Percentiles rank a stretch among this genome's conserved stretches.
These are phyloP conservation scores for Tetragonula clypearis DNA, from an alignment of 1,140 invertebrate genomes.

Conservation along the genomic window DNA sequence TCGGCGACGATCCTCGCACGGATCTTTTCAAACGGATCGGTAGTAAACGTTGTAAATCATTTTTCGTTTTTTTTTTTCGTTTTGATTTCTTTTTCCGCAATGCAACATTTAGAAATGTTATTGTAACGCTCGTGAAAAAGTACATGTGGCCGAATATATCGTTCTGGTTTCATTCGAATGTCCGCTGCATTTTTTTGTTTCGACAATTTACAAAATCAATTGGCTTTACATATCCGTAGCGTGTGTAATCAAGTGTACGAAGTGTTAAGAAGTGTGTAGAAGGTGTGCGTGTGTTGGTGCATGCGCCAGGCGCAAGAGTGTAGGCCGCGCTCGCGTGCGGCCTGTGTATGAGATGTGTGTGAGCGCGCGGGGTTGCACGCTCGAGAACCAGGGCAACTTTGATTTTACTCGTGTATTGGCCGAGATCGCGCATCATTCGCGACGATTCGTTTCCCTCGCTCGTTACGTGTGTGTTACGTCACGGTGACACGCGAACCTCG, in stretches of 20 bases:
- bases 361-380: conserved; percentile 78
- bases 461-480: neutral
- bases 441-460: neutral
- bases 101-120: neutral
- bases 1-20: conserved; percentile 19
- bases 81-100: neutral
- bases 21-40: conserved; percentile 36
- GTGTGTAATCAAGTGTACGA: conserved; percentile 73
- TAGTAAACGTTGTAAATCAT: conserved; percentile 47
- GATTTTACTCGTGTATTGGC: conserved; percentile 38
- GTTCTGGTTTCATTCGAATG: conserved; percentile 47
- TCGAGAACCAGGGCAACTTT: conserved; percentile 78
- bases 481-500: neutral
- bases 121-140: conserved; percentile 28
- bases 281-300: conserved; percentile 68
- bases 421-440: neutral
- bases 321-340: neutral
- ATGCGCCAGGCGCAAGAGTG: conserved; percentile 71
- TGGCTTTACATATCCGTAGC: conserved; percentile 83
- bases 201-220: conserved; percentile 82
- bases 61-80: neutral
- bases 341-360: conserved; percentile 70
- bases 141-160: conserved; percentile 52
- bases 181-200: conserved; percentile 31
- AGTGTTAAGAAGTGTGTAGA: conserved; percentile 53